These are phyloP conservation scores for Smithornis capensis DNA, from an alignment of 2,113 vertebrate genomes.

Conservation along the genomic window DNA sequence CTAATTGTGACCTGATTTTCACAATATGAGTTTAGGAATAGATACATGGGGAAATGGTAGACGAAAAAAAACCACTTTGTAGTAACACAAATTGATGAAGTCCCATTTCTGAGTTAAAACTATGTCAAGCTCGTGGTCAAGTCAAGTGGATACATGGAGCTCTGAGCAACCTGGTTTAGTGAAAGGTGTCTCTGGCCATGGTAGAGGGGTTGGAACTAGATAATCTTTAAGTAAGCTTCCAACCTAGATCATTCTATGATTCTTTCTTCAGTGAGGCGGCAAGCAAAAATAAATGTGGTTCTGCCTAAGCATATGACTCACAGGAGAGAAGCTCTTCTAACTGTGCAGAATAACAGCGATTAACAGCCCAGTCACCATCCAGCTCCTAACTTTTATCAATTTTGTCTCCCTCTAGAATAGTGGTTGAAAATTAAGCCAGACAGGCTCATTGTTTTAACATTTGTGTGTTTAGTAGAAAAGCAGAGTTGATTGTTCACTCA, in stretches of 20 bases:
- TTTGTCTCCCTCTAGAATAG: neutral
- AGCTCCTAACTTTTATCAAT: neutral
- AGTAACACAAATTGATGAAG: neutral
- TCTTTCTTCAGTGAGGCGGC: neutral
- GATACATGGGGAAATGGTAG: neutral
- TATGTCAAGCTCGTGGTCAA: neutral
- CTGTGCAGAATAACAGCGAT: neutral
- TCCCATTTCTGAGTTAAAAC: neutral
- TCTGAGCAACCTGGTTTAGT: neutral
- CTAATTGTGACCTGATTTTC: neutral
- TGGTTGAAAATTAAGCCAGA: neutral
- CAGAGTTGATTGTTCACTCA: accelerated
- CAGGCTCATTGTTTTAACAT: neutral
- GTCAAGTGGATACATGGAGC: neutral
- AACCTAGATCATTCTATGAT: accelerated
- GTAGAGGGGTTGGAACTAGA: neutral
- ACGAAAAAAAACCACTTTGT: neutral
- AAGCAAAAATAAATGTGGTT: neutral
- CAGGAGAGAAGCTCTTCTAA: neutral
- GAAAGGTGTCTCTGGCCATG: neutral
- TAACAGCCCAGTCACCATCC: neutral
- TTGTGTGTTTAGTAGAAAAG: neutral
- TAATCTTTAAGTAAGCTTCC: neutral
- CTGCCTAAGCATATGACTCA: neutral
- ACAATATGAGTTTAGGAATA: neutral